Evolutionary conservation across 2,888 invertebrate species (phyloP).

Genomic region (Pteria penguin): DNA sequence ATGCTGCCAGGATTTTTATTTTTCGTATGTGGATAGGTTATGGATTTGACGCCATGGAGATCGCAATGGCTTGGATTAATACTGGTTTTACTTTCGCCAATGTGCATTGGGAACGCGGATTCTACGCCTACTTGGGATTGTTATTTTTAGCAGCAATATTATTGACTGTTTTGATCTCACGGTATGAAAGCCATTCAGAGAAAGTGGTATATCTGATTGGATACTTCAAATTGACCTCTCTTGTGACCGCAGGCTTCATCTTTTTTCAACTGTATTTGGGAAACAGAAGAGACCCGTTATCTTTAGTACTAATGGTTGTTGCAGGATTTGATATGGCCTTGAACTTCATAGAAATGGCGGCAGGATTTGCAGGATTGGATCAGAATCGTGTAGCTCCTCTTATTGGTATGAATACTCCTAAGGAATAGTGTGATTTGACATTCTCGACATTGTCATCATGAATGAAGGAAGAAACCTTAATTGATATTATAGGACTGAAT

Average conservation of each 20-base stretch:
- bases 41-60: slow-evolving; percentile 28
- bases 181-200: slow-evolving; percentile 4
- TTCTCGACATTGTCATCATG: too few relatives aligned
- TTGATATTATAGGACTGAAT: too few relatives aligned
- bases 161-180: slow-evolving; percentile 21
- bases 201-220: slow-evolving; percentile 32
- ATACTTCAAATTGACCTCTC: slow-evolving; percentile 33
- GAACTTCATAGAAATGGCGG: slow-evolving; percentile 31
- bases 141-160: slow-evolving; percentile 25
- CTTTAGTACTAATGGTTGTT: slow-evolving; percentile 18
- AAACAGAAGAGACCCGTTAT: slow-evolving; percentile 4
- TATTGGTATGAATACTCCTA: slow-evolving; percentile 4
- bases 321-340: slow-evolving; percentile 35
- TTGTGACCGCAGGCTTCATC: slow-evolving; percentile 30
- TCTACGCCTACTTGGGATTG: slow-evolving; percentile 17
- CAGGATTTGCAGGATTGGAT: slow-evolving; percentile 31
- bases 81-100: slow-evolving; percentile 13
- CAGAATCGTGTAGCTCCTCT: slow-evolving; percentile 22
- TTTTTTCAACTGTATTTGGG: slow-evolving; percentile 33
- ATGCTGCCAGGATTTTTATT: slow-evolving; percentile 30
- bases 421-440: too few relatives aligned
- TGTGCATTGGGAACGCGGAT: slow-evolving; percentile 20
- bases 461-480: too few relatives aligned
- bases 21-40: slow-evolving; percentile 41
- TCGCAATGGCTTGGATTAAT: slow-evolving; percentile 25